These are phyloP conservation scores for Agapetus fuscipes DNA, from an alignment of 2,888 invertebrate genomes.

Conservation along the genomic window DNA sequence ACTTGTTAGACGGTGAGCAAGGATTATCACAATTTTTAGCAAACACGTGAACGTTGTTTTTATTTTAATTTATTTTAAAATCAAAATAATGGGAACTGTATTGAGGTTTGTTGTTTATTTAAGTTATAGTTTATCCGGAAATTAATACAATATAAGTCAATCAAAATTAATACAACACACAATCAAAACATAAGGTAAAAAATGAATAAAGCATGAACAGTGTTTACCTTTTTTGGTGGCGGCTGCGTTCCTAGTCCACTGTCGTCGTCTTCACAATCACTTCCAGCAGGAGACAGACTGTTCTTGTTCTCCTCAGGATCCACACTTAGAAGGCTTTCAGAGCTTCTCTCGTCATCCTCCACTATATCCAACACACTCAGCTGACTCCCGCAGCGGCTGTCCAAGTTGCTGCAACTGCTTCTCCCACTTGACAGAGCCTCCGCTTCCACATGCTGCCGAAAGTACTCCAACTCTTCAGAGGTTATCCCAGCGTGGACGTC, in stretches of 20 bases:
- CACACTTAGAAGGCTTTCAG: constrained; percentile 14
- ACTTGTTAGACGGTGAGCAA: too few relatives aligned
- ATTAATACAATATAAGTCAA: too few relatives aligned
- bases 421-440: constrained; percentile 13
- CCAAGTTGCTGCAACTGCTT: constrained; percentile 16
- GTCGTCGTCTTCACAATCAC: constrained; percentile 18
- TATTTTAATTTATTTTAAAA: too few relatives aligned
- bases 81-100: too few relatives aligned
- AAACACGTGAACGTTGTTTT: too few relatives aligned
- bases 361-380: constrained; percentile 13
- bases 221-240: constrained; percentile 14
- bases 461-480: constrained; percentile 18
- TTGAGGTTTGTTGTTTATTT: too few relatives aligned
- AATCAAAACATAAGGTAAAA: too few relatives aligned
- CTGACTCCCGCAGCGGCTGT: constrained; percentile 17
- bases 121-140: too few relatives aligned
- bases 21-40: too few relatives aligned
- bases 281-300: constrained; percentile 13
- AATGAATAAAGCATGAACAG: too few relatives aligned
- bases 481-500: constrained; percentile 34
- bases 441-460: constrained; percentile 13
- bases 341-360: constrained; percentile 11
- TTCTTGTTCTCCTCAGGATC: constrained; percentile 7
- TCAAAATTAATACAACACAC: too few relatives aligned
- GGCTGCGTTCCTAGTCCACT: constrained; percentile 14